These are phyloP conservation scores for Tenthredo mesomela DNA, from an alignment of 2,888 invertebrate genomes.

Conservation along the genomic window DNA sequence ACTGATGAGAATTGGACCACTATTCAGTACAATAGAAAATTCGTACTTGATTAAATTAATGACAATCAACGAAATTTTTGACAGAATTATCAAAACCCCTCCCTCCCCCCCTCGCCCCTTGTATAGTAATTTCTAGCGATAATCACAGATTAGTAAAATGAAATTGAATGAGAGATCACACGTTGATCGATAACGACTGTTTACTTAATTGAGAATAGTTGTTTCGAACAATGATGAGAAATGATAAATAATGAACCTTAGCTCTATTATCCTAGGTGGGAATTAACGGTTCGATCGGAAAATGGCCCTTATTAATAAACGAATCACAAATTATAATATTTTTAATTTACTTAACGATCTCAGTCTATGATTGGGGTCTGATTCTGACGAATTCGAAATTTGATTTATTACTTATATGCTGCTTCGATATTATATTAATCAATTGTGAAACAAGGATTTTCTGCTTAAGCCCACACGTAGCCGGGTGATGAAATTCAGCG, in stretches of 20 bases:
- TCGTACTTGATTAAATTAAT: conserved; percentile 1
- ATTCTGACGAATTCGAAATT: conserved; percentile 42
- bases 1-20: conserved; percentile 42
- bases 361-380: conserved; percentile 50
- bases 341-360: conserved; percentile 47
- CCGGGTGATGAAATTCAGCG: not conserved
- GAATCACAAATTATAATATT: conserved; percentile 49
- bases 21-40: conserved; percentile 21
- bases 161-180: conserved; percentile 2
- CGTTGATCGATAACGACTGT: not conserved
- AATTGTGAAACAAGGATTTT: conserved; percentile 41
- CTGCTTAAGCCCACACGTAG: not conserved
- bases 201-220: not conserved
- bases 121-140: not conserved
- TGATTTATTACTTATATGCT: conserved; percentile 31
- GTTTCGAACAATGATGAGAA: not conserved
- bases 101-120: not conserved
- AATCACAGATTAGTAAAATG: conserved; percentile 25
- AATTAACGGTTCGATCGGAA: conserved; percentile 39
- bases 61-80: not conserved
- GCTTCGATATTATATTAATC: conserved; percentile 26
- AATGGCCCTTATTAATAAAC: conserved; percentile 45
- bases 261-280: conserved; percentile 51
- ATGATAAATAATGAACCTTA: conserved; percentile 38
- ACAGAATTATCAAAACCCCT: not conserved